Evolutionary conservation across 2,113 vertebrate genomes (phyloP), one percentile per base, ranked within the genome.

Genomic region (Leptocoma aspasia): DNA sequence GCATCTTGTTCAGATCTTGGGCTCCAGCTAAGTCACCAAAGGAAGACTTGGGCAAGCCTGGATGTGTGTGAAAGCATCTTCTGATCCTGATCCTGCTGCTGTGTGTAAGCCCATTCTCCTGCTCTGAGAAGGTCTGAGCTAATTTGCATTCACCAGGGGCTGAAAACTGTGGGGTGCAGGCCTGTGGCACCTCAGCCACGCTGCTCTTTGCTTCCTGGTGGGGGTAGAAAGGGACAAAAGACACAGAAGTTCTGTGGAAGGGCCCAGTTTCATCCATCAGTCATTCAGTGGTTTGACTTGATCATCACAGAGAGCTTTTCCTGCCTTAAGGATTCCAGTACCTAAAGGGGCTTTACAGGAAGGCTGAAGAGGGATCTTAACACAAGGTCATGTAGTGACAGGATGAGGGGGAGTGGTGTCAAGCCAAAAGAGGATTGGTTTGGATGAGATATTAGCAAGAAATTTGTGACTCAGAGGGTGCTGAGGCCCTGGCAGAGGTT

Each of bases 111-210:
- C 44, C 35, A 5, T 57, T 82, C 31, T 47, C 65, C 59, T 86
- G 49, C 5, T 3, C 33, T 39, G 49, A 63, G 39, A 59, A 57
- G 47, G 24, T 47, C 80, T 86, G 49, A 6, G 15, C 69, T 83
- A 2, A 57, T 71, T 71, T 75, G 60, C 77, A 41, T 18, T 26
- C 50, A 22, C 44, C 56, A 47, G n/a, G 35, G 57, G 30, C 53
- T 56, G 61, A 50, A 84, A 79, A 82, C 1, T 22, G 13, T 31
- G 52, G 8, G 13, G 6, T 37, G n/a, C 30, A 28, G 49, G 27
- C 63, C 54, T 13, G 52, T 8, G 28, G 16, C 4, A 15, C 42
- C 35, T 56, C 63, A 21, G n/a, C 59, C 28, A 24, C 0, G 0
- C 59, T 60, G 53, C 33, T 64, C 12, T 41, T 57, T 81, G 42